phyloP scores from a whole-genome alignment of 2,113 vertebrate genomes.

The Prinia subflava region DNA sequence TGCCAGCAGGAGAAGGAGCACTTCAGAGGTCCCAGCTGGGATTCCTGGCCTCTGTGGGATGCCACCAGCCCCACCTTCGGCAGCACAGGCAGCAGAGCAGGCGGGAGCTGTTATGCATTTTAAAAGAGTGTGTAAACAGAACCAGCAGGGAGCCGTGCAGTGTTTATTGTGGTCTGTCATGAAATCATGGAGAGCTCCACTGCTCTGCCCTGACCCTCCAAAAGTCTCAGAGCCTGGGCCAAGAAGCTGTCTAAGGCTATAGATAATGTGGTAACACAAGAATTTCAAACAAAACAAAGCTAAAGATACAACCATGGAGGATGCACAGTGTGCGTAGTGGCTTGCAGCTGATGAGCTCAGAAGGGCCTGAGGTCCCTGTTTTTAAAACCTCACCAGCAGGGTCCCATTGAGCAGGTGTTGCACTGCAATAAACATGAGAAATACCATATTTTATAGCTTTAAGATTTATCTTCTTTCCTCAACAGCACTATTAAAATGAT shows the following conservation, averaged over 20 bases:
- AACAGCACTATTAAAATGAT: not conserved
- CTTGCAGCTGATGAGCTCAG: not conserved
- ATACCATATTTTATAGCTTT: not conserved
- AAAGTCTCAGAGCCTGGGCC: conserved; percentile 21
- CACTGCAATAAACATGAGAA: not conserved
- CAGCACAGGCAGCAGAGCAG: not conserved
- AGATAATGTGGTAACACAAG: conserved; percentile 14
- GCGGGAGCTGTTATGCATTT: not conserved
- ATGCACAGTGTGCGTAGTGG: not conserved
- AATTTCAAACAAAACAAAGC: conserved; percentile 25
- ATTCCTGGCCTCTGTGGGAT: not conserved
- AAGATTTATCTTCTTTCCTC: not conserved
- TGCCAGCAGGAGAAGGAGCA: not conserved
- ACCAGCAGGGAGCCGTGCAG: not conserved
- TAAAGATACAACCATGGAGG: not conserved
- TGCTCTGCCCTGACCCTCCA: not conserved
- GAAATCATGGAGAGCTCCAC: conserved; percentile 18
- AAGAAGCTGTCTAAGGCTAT: conserved; percentile 37
- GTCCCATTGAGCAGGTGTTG: not conserved
- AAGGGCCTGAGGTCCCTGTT: not conserved
- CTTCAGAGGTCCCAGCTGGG: not conserved
- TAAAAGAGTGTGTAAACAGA: conserved; percentile 34
- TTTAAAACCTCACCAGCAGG: not conserved
- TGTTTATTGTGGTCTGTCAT: conserved; percentile 51
- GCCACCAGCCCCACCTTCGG: not conserved